phyloP scores from a whole-genome alignment of 2,888 invertebrate genomes.

The Adelognathus sp. region DNA sequence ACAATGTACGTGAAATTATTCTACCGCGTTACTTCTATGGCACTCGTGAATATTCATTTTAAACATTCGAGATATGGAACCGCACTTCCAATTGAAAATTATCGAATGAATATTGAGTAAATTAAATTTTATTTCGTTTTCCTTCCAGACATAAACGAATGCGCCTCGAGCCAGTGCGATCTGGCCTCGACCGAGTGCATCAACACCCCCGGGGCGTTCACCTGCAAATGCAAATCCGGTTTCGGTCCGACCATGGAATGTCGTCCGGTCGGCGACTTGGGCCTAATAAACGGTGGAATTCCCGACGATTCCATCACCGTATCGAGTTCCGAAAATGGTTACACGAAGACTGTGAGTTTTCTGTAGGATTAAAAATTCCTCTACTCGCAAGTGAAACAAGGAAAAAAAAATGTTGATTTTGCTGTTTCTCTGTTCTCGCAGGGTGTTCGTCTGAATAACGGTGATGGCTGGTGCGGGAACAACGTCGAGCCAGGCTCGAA shows the following conservation, averaged over 20 bases:
- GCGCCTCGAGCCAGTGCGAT: constrained; percentile 94
- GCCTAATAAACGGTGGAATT: constrained; percentile 93
- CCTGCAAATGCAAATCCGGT: constrained; percentile 92
- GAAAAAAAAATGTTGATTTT: not conserved
- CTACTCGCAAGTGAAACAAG: too few relatives aligned
- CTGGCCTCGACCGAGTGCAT: constrained; percentile 94
- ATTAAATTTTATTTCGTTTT: constrained; percentile 45
- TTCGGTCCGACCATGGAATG: constrained; percentile 94
- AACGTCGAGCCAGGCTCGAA: constrained; percentile 93
- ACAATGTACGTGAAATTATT: too few relatives aligned
- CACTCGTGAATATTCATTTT: too few relatives aligned
- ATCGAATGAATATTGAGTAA: constrained; percentile 4
- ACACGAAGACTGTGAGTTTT: constrained; percentile 88
- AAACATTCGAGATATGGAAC: too few relatives aligned
- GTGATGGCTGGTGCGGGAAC: constrained; percentile 95
- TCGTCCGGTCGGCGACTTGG: constrained; percentile 94
- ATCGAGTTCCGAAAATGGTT: constrained; percentile 91
- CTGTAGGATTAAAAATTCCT: not conserved
- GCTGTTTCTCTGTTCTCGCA: constrained; percentile 70
- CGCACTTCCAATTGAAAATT: not conserved
- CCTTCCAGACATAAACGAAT: constrained; percentile 91
- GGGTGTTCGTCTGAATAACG: constrained; percentile 92
- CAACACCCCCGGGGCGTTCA: constrained; percentile 94
- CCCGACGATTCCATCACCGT: constrained; percentile 94
- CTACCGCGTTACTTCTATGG: too few relatives aligned